phyloP scores from a whole-genome alignment of 1,140 invertebrate species.

The Rhizoglyphus robini region DNA sequence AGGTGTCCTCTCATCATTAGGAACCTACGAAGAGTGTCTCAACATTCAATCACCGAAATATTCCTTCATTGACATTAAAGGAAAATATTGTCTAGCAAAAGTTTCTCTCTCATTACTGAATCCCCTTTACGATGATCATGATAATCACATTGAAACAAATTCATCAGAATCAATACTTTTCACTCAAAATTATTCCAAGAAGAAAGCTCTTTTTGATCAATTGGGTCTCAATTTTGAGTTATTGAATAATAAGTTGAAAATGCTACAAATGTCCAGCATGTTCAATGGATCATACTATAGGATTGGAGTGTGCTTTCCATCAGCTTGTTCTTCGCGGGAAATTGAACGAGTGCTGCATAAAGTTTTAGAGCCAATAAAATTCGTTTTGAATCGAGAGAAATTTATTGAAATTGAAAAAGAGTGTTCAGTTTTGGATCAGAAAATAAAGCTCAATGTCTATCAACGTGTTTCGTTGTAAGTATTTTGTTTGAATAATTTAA shows the following conservation, averaged over 20 bases:
- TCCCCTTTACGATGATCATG: neutral
- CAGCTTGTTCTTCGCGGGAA: neutral
- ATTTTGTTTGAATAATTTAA: too few species aligned
- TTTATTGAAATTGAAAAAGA: slow-evolving; percentile 15
- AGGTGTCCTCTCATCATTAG: slow-evolving; percentile 13
- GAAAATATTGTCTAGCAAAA: slow-evolving; percentile 17
- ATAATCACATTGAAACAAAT: neutral
- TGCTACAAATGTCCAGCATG: slow-evolving; percentile 6
- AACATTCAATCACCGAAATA: neutral
- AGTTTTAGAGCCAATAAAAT: slow-evolving; percentile 7
- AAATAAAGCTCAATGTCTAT: slow-evolving; percentile 3
- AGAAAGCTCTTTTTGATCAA: neutral
- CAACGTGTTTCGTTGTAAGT: slow-evolving; percentile 11
- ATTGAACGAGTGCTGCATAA: slow-evolving; percentile 12
- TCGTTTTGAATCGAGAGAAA: neutral
- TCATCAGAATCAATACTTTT: neutral
- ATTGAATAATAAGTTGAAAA: slow-evolving; percentile 13
- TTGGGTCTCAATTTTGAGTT: neutral
- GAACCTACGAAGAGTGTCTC: slow-evolving; percentile 15
- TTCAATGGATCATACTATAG: slow-evolving; percentile 9
- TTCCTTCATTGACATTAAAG: neutral
- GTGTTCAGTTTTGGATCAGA: neutral
- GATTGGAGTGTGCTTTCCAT: slow-evolving; percentile 13
- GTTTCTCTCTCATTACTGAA: neutral
- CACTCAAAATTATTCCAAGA: neutral